These are phyloP conservation scores for Cataglyphis livida DNA, from an alignment of 2,888 invertebrate species.

Conservation along the genomic window DNA sequence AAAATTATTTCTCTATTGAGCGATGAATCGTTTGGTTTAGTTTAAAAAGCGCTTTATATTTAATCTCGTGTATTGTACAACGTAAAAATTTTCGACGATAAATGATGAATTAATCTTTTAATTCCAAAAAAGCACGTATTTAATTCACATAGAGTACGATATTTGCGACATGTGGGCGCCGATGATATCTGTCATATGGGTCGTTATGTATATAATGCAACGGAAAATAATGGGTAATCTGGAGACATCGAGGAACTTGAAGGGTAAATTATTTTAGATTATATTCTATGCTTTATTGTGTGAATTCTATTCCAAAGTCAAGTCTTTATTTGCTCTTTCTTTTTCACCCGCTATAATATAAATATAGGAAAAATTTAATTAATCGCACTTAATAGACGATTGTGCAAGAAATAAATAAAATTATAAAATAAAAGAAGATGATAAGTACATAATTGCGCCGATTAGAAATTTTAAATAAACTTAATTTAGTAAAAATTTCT, in stretches of 20 bases:
- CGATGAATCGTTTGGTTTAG: not conserved
- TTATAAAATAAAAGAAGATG: not conserved
- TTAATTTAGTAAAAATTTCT: not conserved
- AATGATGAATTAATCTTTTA: not conserved
- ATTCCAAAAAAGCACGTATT: not conserved
- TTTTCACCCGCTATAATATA: not conserved
- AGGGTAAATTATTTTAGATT: constrained; percentile 58
- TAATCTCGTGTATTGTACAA: not conserved
- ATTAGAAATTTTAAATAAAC: not conserved
- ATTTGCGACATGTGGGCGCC: constrained; percentile 77
- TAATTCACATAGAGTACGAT: not conserved
- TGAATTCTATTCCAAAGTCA: not conserved
- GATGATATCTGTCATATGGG: constrained; percentile 77
- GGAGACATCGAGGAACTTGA: constrained; percentile 17
- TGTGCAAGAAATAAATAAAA: not conserved
- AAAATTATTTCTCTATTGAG: not conserved
- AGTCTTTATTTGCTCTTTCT: not conserved
- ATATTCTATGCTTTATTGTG: not conserved
- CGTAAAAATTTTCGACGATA: not conserved
- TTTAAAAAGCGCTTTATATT: not conserved
- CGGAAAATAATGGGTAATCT: constrained; percentile 61
- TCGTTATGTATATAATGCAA: constrained; percentile 75
- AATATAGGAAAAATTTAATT: not conserved
- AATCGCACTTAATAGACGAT: not conserved
- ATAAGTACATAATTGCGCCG: not conserved